phyloP scores from a whole-genome alignment of 2,888 invertebrate species.

The Mythimna vitellina region DNA sequence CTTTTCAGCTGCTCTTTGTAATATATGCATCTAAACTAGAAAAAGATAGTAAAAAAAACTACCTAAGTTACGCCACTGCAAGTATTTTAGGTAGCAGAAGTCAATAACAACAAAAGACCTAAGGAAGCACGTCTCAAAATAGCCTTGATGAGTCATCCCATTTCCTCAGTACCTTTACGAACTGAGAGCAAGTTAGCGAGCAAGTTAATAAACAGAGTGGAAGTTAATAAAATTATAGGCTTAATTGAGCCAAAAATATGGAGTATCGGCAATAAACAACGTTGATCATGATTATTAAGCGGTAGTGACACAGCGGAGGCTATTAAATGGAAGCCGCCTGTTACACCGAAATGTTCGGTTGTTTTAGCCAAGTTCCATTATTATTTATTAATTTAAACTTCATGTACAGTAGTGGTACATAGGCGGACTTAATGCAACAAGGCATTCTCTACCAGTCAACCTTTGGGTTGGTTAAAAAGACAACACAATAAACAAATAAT shows the following conservation, averaged over 20 bases:
- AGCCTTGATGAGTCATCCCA: conserved; percentile 27
- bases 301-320: conserved; percentile 73
- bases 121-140: conserved; percentile 13
- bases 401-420: no score
- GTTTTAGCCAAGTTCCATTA: not conserved
- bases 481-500: no score
- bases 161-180: conserved; percentile 13
- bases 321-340: conserved; percentile 67
- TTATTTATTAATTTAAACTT: no score
- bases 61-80: not conserved
- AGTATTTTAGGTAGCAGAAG: not conserved
- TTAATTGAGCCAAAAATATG: conserved; percentile 67
- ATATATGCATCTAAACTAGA: not conserved
- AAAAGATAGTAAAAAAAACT: not conserved
- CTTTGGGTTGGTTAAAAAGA: no score
- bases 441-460: no score
- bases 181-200: conserved; percentile 14
- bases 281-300: conserved; percentile 76
- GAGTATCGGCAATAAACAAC: conserved; percentile 71
- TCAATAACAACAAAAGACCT: not conserved
- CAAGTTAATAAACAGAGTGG: conserved; percentile 39
- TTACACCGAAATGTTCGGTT: conserved; percentile 69
- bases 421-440: no score
- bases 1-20: not conserved
- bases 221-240: conserved; percentile 60